Evolutionary conservation across 2,797 vertebrate genomes (phyloP).

Genomic region (Pterois miles): DNA sequence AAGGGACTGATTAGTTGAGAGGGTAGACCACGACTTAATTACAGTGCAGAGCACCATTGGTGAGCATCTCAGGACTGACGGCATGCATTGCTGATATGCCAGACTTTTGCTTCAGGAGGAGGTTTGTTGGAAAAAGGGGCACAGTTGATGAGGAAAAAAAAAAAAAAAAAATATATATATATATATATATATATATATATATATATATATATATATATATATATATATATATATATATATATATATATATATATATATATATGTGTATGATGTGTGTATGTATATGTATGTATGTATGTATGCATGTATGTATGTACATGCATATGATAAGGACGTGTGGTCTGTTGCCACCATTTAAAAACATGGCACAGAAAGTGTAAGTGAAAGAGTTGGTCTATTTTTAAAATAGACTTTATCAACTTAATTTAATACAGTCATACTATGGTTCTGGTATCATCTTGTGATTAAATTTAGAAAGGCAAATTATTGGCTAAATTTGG

Average conservation of each 20-base stretch:
- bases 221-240: no score
- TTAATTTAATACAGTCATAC: not conserved
- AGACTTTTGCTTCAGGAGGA: not conserved
- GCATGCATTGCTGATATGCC: conserved; percentile 9
- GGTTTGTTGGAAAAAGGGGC: not conserved
- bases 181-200: no score
- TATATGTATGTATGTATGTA: no score
- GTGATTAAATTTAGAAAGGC: conserved; percentile 37
- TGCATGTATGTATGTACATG: no score
- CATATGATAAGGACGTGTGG: not conserved
- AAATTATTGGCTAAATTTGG: not conserved
- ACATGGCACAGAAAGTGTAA: not conserved
- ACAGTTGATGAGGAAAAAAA: not conserved
- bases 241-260: no score
- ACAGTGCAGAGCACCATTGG: conserved; percentile 34
- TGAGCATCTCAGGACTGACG: conserved; percentile 19
- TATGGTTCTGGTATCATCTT: conserved; percentile 56
- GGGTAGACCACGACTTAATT: conserved; percentile 50
- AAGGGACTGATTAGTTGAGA: conserved; percentile 60
- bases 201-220: no score
- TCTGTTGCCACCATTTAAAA: conserved; percentile 8
- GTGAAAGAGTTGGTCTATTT: no score
- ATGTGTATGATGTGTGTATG: no score
- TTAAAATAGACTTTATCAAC: not conserved
- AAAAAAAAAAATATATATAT: no score